phyloP scores from a whole-genome alignment of 1,140 invertebrate species.

The Sycophaga agraensis region DNA sequence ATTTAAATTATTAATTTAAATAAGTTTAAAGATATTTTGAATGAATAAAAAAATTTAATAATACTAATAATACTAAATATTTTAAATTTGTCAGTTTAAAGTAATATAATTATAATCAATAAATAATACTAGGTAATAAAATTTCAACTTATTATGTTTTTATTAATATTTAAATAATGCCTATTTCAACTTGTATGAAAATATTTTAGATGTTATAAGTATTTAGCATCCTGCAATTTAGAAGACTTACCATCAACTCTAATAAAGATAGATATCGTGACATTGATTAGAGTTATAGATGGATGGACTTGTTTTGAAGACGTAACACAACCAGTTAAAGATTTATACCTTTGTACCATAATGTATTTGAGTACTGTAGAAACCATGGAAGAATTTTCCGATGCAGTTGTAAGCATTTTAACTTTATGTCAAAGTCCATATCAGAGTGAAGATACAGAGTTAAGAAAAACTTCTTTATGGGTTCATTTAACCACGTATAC shows the following conservation, averaged over 20 bases:
- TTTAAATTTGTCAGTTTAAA: no score
- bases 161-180: no score
- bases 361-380: constrained; percentile 24
- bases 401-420: constrained; percentile 13
- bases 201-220: constrained; percentile 18
- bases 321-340: constrained; percentile 21
- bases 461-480: constrained; percentile 5
- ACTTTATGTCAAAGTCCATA: constrained; percentile 22
- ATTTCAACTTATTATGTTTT: no score
- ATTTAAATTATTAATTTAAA: no score
- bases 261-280: constrained; percentile 18
- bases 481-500: constrained; percentile 9
- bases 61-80: background rate
- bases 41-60: no score
- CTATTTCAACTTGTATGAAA: no score
- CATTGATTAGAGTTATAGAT: constrained; percentile 20
- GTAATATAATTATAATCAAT: no score
- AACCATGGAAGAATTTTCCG: constrained; percentile 10
- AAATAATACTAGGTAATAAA: no score
- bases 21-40: no score
- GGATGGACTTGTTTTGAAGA: constrained; percentile 22
- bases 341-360: constrained; percentile 25
- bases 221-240: constrained; percentile 9
- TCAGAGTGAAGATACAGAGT: constrained; percentile 12
- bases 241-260: constrained; percentile 16